Evolutionary conservation across 2,113 vertebrate genomes (phyloP).

Genomic region (cattle (Bos taurus)): DNA sequence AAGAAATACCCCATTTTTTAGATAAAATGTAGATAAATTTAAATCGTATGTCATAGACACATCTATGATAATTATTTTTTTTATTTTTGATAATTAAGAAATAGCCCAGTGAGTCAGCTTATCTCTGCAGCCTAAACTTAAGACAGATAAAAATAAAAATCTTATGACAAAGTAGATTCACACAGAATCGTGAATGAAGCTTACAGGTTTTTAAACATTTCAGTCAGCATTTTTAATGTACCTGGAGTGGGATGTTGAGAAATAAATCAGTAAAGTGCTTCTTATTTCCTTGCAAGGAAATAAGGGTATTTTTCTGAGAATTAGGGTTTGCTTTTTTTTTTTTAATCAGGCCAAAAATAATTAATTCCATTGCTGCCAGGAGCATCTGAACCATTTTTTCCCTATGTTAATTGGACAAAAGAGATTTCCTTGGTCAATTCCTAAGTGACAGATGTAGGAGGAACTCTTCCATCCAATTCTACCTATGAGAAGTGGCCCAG

Average conservation of each 20-base stretch:
- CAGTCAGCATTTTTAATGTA: background rate
- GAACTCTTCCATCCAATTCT: conserved; percentile 4
- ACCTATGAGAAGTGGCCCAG: background rate
- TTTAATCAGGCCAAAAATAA: background rate
- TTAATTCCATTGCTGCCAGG: background rate
- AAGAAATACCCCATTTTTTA: background rate
- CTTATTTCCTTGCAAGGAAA: conserved; percentile 4
- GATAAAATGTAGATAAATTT: background rate
- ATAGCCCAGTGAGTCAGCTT: background rate
- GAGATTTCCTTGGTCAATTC: background rate
- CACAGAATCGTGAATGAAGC: conserved; percentile 52
- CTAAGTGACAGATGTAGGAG: background rate
- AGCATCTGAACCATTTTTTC: background rate
- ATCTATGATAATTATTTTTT: background rate
- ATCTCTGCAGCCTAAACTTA: background rate
- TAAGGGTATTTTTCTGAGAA: background rate
- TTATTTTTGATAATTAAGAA: background rate
- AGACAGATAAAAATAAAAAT: conserved; percentile 52
- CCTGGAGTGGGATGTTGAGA: background rate
- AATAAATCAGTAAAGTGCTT: conserved; percentile 16
- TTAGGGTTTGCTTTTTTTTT: background rate
- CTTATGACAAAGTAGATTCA: conserved; percentile 41
- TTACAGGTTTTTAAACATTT: conserved; percentile 14
- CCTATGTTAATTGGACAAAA: background rate
- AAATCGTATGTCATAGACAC: background rate